Percentiles rank a stretch among this genome's conserved stretches.
These are phyloP conservation scores for Phorcus lineatus DNA, from an alignment of 2,888 invertebrate species.

Conservation along the genomic window DNA sequence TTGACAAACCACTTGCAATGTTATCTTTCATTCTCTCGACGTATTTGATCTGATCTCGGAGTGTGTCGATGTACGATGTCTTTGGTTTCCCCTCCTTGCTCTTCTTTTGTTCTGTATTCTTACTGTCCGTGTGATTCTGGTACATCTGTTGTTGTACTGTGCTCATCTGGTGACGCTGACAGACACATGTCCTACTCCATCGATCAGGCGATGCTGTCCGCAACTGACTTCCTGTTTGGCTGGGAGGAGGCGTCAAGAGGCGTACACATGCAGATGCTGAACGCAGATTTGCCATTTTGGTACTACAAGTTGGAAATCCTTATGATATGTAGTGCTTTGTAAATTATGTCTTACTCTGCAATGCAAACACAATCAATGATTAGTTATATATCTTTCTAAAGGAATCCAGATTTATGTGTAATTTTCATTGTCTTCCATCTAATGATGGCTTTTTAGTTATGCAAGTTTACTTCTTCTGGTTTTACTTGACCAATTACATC, in stretches of 20 bases:
- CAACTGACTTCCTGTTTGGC: not conserved
- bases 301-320: not conserved
- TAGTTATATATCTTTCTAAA: not conserved
- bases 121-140: conserved; percentile 1
- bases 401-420: not conserved
- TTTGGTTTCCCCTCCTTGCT: not conserved
- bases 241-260: not conserved
- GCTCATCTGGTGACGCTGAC: conserved; percentile 9
- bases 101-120: not conserved
- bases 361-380: not conserved
- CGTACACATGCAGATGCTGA: conserved; percentile 14
- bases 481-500: no score
- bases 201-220: not conserved
- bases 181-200: not conserved
- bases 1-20: conserved; percentile 1
- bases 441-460: no score
- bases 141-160: conserved; percentile 22
- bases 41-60: conserved; percentile 23
- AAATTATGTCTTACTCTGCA: not conserved
- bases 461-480: no score
- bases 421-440: no score
- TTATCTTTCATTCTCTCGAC: conserved; percentile 21
- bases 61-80: conserved; percentile 6
- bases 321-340: not conserved
- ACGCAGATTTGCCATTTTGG: not conserved